A percentile compares a stretch with the other conserved stretches of the same genome.
These are phyloP conservation scores for Portevinia maculata DNA, from an alignment of 2,888 invertebrate genomes.

Conservation along the genomic window DNA sequence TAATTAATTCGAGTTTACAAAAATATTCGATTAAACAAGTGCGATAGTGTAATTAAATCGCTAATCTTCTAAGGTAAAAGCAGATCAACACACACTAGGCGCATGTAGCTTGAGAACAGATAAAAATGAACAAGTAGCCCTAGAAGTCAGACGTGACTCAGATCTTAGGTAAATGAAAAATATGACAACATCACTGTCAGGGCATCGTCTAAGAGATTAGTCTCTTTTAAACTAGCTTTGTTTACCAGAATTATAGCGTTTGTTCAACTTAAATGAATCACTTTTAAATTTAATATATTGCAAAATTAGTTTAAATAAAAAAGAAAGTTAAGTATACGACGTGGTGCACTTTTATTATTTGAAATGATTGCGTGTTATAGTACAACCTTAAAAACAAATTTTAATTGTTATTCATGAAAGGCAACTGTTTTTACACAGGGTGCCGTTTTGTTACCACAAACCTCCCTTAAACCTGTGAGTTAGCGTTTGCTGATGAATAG, in stretches of 20 bases:
- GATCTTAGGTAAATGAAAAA: not conserved
- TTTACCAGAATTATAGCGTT: slow-evolving; percentile 23
- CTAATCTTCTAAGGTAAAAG: not conserved
- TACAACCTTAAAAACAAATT: no score
- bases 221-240: slow-evolving; percentile 40
- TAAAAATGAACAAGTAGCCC: not conserved
- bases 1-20: not conserved
- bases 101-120: not conserved
- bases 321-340: no score
- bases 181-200: slow-evolving; percentile 9
- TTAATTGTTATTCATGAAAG: no score
- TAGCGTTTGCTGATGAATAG: no score
- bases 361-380: no score
- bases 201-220: slow-evolving; percentile 29
- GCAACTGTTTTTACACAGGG: no score
- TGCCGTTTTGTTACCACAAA: no score
- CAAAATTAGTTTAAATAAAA: no score
- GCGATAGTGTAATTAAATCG: not conserved
- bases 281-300: not conserved
- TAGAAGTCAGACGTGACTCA: slow-evolving; percentile 1
- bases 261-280: slow-evolving; percentile 33
- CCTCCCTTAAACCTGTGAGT: no score
- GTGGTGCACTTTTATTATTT: no score
- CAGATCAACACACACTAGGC: not conserved
- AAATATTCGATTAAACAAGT: not conserved